Evolutionary conservation across 2,113 vertebrate species (phyloP).

Genomic region (Amphiprion percula): DNA sequence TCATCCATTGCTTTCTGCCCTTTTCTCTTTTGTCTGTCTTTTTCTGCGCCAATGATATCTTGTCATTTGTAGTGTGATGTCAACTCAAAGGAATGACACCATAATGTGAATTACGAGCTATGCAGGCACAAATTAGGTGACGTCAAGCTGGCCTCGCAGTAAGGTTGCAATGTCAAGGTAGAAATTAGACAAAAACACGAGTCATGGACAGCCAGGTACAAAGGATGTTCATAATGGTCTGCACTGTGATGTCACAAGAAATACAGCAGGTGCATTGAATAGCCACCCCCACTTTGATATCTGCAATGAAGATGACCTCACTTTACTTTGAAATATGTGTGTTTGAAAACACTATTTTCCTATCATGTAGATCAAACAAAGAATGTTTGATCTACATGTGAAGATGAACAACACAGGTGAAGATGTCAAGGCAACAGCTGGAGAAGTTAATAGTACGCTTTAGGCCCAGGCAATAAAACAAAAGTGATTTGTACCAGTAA

Average conservation of each 20-base stretch:
- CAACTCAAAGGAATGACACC: not conserved
- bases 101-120: not conserved
- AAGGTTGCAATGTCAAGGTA: constrained; percentile 7
- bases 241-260: constrained; percentile 33
- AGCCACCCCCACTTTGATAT: not conserved
- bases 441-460: not conserved
- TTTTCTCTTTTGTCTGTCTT: constrained; percentile 33
- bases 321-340: not conserved
- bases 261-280: constrained; percentile 22
- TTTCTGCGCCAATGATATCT: constrained; percentile 44
- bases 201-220: not conserved
- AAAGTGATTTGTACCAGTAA: too few relatives aligned
- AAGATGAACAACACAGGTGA: not conserved
- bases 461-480: too few relatives aligned
- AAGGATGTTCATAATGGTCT: constrained; percentile 14
- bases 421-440: not conserved
- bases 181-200: constrained; percentile 4
- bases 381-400: not conserved
- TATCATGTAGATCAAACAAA: constrained; percentile 9
- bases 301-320: not conserved
- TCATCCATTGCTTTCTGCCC: constrained; percentile 54
- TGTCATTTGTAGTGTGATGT: constrained; percentile 17
- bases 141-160: not conserved
- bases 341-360: constrained; percentile 1
- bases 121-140: constrained; percentile 4